A percentile compares a stretch with the other conserved stretches of the same genome.
These are phyloP conservation scores for Butorides virescens DNA, from an alignment of 2,113 vertebrate genomes.

Conservation along the genomic window DNA sequence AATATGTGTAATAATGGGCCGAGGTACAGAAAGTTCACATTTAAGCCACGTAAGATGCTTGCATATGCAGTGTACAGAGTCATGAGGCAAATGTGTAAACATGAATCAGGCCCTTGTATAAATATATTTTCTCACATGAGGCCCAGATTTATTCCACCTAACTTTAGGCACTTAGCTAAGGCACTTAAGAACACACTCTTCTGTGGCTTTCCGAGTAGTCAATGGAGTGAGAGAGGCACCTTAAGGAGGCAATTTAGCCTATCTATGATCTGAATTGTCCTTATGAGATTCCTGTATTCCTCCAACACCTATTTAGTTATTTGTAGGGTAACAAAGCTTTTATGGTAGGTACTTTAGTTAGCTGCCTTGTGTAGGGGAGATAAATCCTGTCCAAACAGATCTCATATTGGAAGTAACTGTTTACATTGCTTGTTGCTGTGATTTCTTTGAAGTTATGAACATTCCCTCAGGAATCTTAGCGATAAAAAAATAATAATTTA, in stretches of 20 bases:
- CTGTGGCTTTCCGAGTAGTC: slow-evolving; percentile 1
- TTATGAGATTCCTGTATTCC: slow-evolving; percentile 5
- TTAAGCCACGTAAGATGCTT: not conserved
- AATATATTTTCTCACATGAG: not conserved
- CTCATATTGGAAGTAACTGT: not conserved
- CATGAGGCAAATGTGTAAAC: not conserved
- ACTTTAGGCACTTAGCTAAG: not conserved
- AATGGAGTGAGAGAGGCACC: slow-evolving; percentile 26
- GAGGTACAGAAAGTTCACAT: not conserved
- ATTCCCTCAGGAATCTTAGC: not conserved
- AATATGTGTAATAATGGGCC: not conserved
- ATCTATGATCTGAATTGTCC: slow-evolving; percentile 26
- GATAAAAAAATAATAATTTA: slow-evolving; percentile 25
- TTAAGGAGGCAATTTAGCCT: slow-evolving; percentile 33
- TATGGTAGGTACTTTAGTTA: not conserved
- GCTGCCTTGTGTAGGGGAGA: not conserved
- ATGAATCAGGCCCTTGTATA: not conserved
- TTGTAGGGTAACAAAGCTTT: slow-evolving; percentile 13
- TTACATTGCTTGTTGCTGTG: not conserved
- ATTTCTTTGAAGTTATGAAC: slow-evolving; percentile 20
- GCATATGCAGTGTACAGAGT: not conserved
- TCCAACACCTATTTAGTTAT: not conserved
- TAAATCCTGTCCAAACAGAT: slow-evolving; percentile 11
- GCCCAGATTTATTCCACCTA: not conserved
- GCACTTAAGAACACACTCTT: slow-evolving; percentile 1